These are phyloP conservation scores for Chlamydotis undulata DNA, from an alignment of 2,113 vertebrate genomes.

Conservation along the genomic window DNA sequence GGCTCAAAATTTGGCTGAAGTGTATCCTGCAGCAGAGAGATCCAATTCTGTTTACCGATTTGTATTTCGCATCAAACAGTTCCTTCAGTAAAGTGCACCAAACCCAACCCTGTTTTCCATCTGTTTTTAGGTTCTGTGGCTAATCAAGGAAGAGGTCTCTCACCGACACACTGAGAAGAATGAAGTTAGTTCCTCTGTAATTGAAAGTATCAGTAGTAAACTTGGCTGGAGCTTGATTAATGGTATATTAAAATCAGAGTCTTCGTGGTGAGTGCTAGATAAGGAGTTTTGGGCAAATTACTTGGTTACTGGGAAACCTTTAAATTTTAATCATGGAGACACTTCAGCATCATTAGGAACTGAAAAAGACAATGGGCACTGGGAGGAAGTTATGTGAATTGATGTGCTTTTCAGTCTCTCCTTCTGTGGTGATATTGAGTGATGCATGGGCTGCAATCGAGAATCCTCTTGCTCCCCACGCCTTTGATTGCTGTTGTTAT, in stretches of 20 bases:
- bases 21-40: background rate
- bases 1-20: background rate
- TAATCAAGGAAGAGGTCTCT: constrained; percentile 64
- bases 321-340: constrained; percentile 82
- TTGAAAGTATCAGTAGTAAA: constrained; percentile 77
- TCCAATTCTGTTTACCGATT: constrained; percentile 14
- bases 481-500: constrained; percentile 82
- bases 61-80: background rate
- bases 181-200: constrained; percentile 64
- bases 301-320: constrained; percentile 80
- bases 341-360: constrained; percentile 81
- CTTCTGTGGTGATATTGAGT: constrained; percentile 68
- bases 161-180: constrained; percentile 43
- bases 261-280: constrained; percentile 79
- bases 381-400: constrained; percentile 74
- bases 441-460: constrained; percentile 70
- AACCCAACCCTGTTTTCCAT: background rate
- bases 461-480: constrained; percentile 75
- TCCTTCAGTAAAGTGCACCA: background rate
- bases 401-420: constrained; percentile 71
- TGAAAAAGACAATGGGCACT: constrained; percentile 70
- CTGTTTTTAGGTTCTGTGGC: constrained; percentile 43
- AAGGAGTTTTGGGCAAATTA: constrained; percentile 82
- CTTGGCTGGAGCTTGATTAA: constrained; percentile 85
- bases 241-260: constrained; percentile 82